A percentile compares a stretch with the other conserved stretches of the same genome.
Conservation (phyloP, 2,113 vertebrate species). For the Podarcis raffonei region DNA sequence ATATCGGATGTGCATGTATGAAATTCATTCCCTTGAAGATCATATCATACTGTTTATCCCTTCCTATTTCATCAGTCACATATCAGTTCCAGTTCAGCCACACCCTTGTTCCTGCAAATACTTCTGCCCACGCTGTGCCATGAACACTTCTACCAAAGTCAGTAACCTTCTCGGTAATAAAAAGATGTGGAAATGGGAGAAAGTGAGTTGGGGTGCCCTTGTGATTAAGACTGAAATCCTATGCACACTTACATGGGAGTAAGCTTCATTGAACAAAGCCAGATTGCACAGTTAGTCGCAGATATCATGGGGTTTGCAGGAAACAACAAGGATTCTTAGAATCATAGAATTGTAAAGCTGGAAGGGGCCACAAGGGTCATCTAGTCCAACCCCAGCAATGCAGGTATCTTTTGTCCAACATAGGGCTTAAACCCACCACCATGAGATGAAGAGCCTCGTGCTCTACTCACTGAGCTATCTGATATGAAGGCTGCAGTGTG, state of each 20-base stretch:
- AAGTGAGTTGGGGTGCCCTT: background rate
- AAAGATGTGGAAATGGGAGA: background rate
- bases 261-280: background rate
- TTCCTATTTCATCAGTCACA: background rate
- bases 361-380: too few relatives aligned
- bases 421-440: too few relatives aligned
- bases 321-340: too few relatives aligned
- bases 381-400: too few relatives aligned
- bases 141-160: background rate
- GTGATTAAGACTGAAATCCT: background rate
- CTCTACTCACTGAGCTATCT: too few relatives aligned
- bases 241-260: background rate
- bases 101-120: background rate
- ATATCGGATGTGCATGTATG: background rate
- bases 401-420: too few relatives aligned
- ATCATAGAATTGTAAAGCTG: too few relatives aligned
- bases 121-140: background rate
- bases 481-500: too few relatives aligned
- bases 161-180: background rate
- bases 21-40: slow-evolving; percentile 8
- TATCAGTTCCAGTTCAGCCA: background rate
- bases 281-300: too few relatives aligned
- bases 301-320: too few relatives aligned
- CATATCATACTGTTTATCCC: background rate
- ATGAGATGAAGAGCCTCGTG: too few relatives aligned